Evolutionary conservation across 2,797 vertebrate genomes (phyloP).

Genomic region (Calcarius lapponicus): DNA sequence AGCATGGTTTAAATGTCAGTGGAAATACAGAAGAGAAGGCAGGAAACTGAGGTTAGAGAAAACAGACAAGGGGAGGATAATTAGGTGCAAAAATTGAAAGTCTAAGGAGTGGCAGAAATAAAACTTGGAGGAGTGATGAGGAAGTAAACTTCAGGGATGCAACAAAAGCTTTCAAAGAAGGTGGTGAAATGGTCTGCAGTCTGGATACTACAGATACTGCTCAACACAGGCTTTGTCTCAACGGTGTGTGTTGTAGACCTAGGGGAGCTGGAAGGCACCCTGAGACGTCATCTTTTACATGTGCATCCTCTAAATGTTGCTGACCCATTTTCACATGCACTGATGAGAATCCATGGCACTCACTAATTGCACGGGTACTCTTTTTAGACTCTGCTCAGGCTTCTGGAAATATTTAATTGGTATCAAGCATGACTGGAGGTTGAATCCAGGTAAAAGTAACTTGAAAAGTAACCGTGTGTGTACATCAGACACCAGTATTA

Average conservation of each 20-base stretch:
- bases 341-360: neutral
- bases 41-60: neutral
- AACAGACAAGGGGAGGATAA: neutral
- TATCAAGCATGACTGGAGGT: neutral
- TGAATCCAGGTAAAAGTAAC: neutral
- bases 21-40: neutral
- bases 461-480: neutral
- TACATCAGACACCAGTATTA: neutral
- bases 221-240: neutral
- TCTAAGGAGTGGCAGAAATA: neutral
- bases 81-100: neutral
- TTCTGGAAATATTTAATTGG: conserved; percentile 59
- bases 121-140: neutral
- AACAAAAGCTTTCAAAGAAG: neutral
- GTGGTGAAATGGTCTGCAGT: neutral
- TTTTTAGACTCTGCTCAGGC: conserved; percentile 33
- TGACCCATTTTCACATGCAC: conserved; percentile 38
- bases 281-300: neutral
- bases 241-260: neutral
- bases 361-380: neutral
- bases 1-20: neutral
- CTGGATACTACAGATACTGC: neutral
- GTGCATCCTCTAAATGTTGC: neutral
- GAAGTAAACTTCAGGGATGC: neutral
- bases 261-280: neutral